phyloP scores from a whole-genome alignment of 92 coral and sea anemone species.

The Anthopleura xanthogrammica region DNA sequence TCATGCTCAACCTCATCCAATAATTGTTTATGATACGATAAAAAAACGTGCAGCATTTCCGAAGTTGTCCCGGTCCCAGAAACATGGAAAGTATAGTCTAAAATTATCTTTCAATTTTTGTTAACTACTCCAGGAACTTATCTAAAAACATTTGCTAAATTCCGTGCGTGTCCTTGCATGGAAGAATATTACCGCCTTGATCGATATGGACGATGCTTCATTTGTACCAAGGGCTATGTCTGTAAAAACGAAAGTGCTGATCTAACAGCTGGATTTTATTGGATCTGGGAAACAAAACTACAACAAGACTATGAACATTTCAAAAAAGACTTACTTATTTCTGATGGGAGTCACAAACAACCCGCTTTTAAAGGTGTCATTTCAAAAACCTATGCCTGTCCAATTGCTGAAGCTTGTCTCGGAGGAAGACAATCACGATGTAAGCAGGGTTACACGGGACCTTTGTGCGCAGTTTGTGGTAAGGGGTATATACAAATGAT shows the following conservation, averaged over 20 bases:
- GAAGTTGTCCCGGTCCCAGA: too few species aligned
- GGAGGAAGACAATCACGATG: constrained; percentile 54
- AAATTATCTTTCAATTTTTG: not conserved
- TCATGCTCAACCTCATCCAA: too few species aligned
- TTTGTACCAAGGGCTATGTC: constrained; percentile 32
- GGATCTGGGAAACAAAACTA: constrained; percentile 44
- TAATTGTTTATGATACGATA: too few species aligned
- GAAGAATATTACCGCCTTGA: constrained; percentile 43
- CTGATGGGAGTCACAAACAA: constrained; percentile 25
- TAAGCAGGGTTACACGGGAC: constrained; percentile 50
- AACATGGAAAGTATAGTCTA: too few species aligned
- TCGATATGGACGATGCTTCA: constrained; percentile 43
- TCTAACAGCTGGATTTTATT: constrained; percentile 45
- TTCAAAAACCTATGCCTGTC: constrained; percentile 48
- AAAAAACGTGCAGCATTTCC: too few species aligned
- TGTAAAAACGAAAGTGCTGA: constrained; percentile 43
- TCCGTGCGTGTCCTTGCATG: constrained; percentile 47
- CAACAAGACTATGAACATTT: constrained; percentile 35
- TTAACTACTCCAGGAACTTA: constrained; percentile 34
- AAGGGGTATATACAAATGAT: constrained; percentile 35
- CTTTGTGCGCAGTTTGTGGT: constrained; percentile 58
- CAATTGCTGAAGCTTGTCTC: constrained; percentile 44
- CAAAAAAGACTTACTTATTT: constrained; percentile 25
- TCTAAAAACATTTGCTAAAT: constrained; percentile 26
- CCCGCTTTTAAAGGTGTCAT: constrained; percentile 15